Base-by-base conservation (phyloP, 2,113 vertebrate species). In the Antigone vipio region DNA sequence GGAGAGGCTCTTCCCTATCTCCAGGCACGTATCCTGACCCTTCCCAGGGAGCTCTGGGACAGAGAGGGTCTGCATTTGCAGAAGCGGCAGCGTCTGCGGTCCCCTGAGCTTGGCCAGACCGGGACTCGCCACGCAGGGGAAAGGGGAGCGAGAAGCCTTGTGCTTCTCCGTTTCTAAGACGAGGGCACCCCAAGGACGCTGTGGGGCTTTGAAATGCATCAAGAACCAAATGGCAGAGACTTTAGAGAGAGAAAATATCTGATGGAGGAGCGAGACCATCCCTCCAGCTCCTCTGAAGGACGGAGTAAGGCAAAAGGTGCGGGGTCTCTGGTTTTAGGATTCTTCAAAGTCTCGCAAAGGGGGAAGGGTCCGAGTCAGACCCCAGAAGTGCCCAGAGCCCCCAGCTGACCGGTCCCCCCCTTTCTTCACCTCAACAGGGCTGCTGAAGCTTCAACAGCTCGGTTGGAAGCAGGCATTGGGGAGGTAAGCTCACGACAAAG, bases 141-240 rank as follows among this genome's bases (percentile, higher is more conserved):
- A n/a, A 32, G 22, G 34, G 68, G 32, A 44, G 19, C 2, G 1
- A n/a, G 53, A 62, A 67, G 12, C 47, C 73, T n/a, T 16, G n/a
- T 2, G 1, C 56, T 38, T 18, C 68, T 8, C 42, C 24, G 0
- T 7, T 4, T 7, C 5, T 47, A n/a, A 30, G 26, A 30, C 12
- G 15, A 9, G 30, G 42, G 49, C 30, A 23, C 23, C 77, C 42
- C 44, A 5, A 17, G 55, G 45, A 38, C 0, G 1, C 47, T 4
- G 9, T 1, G 17, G 11, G 26, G 71, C 63, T 49, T 29, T 13
- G 12, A 21, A 26, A 50, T 0, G 2, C 63, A 9, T 17, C 11
- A 5, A 35, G 32, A 74, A 10, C 21, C n/a, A 26, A 30, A 7
- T 1, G 3, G 38, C 38, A 34, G 29, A 42, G 45, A 27, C 0